These are phyloP conservation scores for Varanus komodoensis DNA, from an alignment of 2,113 vertebrate genomes.

Conservation along the genomic window DNA sequence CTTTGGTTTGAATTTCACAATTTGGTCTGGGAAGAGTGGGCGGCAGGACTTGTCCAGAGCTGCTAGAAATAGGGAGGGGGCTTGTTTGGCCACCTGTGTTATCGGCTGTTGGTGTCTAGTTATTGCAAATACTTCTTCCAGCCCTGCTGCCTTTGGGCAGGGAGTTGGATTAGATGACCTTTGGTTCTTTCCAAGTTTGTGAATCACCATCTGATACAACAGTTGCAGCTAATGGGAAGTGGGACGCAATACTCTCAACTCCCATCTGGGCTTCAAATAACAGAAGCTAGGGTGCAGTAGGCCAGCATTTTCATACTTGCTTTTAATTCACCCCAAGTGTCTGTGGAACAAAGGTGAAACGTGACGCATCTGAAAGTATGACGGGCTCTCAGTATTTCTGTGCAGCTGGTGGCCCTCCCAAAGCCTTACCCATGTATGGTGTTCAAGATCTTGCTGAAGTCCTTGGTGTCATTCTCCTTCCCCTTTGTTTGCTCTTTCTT, in stretches of 20 bases:
- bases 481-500: background rate
- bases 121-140: background rate
- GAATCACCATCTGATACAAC: constrained; percentile 37
- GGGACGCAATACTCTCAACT: background rate
- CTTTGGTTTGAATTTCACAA: background rate
- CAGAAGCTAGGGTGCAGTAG: background rate
- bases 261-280: constrained; percentile 1
- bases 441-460: background rate
- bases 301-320: background rate
- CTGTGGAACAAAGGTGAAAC: background rate
- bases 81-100: background rate
- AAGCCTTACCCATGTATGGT: background rate
- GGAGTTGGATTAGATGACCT: constrained; percentile 39
- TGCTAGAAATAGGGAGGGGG: background rate
- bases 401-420: background rate
- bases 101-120: background rate
- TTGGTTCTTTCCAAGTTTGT: constrained; percentile 33
- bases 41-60: background rate
- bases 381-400: background rate
- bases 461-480: background rate
- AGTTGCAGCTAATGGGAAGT: constrained; percentile 15
- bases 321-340: background rate
- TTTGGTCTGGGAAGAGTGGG: background rate
- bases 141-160: constrained; percentile 23
- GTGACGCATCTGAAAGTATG: background rate